Base-by-base conservation (phyloP, 64 coral and sea anemone species). In the Porites australiensis region DNA sequence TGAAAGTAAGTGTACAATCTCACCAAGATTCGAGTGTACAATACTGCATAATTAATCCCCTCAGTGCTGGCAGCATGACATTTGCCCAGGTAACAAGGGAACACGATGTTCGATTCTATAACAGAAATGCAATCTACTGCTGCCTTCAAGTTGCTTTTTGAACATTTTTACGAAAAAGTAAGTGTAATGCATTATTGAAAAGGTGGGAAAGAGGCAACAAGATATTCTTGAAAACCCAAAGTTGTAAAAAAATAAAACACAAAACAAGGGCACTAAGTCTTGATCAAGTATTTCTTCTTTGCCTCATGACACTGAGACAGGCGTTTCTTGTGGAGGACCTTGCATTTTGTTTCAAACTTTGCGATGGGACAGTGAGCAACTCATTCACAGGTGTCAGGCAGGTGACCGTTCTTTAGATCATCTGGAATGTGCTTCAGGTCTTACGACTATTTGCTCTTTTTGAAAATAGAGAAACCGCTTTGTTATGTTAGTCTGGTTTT, bases 101-200 rank as follows among this genome's bases (percentile, higher is more conserved):
- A 58, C 88, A 22, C 64, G 75, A 79, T 89, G 88, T 89, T 2
- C 44, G 45, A 46, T 88, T 88, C 51, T 88, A 75, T 14, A 74
- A 37, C 70, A 11, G 57, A 72, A 50, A 64, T 77, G 87, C 87
- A 15, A 77, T 88, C 72, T 3, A 88, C 75, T 78, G 62, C 50
- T 70, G 88, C 88, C 20, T 79, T 89, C 16, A 11, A 79, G 50
- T 69, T 89, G 13, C 21, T 69, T 89, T 89, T 89, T 44, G 44
- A 89, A 77, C 44, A 88, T 59, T 76, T 88, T 5, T 23, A 19
- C 2, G 0, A 16, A 75, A 88, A 88, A 64, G 87, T 72, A 63
- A 14, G 54, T 49, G 52, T 16, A 37, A 76, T 88, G 55, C 86
- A 88, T 63, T 75, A 88, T 27, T 88, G 72, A 45, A 77, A 64